Conservation (phyloP, 2,888 invertebrate species). For the Protonemura montana region DNA sequence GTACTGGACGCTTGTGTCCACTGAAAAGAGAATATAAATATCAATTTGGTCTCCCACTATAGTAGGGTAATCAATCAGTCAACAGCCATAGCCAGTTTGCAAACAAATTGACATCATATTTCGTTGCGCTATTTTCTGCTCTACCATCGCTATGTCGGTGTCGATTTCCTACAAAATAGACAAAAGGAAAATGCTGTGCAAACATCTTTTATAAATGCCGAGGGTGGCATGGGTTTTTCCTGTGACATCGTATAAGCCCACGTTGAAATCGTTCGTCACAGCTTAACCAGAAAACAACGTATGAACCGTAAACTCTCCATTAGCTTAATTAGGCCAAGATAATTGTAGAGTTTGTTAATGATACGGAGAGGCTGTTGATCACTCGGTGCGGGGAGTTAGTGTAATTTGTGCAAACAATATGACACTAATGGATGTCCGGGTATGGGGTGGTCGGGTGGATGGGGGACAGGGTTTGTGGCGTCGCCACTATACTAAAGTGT, state of each 20-base stretch:
- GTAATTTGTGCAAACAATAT: constrained; percentile 26
- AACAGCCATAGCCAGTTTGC: not conserved
- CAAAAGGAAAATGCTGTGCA: not conserved
- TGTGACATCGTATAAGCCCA: not conserved
- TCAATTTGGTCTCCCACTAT: constrained; percentile 17
- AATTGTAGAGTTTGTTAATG: constrained; percentile 28
- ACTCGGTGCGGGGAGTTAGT: constrained; percentile 14
- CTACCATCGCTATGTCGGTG: not conserved
- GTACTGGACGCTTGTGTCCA: constrained; percentile 78
- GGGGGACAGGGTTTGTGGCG: too few species aligned
- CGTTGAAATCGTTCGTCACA: not conserved
- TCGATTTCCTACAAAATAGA: not conserved
- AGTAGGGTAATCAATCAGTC: not conserved
- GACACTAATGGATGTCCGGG: constrained; percentile 26
- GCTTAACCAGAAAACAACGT: not conserved
- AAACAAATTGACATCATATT: not conserved
- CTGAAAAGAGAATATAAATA: constrained; percentile 61
- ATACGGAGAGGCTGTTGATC: constrained; percentile 20
- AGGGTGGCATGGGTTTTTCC: not conserved
- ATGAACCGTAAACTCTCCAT: not conserved
- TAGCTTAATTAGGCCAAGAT: constrained; percentile 20
- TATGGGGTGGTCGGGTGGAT: not conserved
- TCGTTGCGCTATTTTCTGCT: constrained; percentile 4
- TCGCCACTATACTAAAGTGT: not conserved
- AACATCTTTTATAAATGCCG: not conserved